Evolutionary conservation across 1,140 invertebrate genomes (phyloP), one percentile per base, ranked within the genome.

Genomic region (Pentalonia nigronervosa): DNA sequence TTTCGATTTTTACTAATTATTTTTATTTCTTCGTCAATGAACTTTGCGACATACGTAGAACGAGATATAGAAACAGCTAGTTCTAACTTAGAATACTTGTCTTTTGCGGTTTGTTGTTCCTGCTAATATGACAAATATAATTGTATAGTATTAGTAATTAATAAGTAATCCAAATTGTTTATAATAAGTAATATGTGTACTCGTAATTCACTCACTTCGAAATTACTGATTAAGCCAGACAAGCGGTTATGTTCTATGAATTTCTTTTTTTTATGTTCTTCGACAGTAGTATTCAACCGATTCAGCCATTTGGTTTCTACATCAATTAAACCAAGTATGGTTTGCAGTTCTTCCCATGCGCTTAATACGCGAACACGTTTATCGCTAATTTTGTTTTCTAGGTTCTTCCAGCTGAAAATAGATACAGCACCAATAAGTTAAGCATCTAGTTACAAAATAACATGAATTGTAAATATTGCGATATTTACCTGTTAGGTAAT

Each of bases 11-110:
- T 81, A 20, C 30, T 34, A 17, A 91, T 67, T 56, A 67, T 67
- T 81, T 94, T 83, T 25, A 94, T 50, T 36, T 92, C 76, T 2
- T 96, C 95, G 76, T 93, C 91, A 25, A 94, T 97, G 96, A 2
- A 96, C 95, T 84, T 95, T 95, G 25, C 96, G 95, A 60, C 96
- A 94, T 96, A 95, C 94, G 95, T 95, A 95, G 95, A 60, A 95
- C 95, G 93, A 94, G 95, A 94, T 94, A 95, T 94, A 95, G 95
- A 93, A 36, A 47, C 67, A 95, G 96, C 94, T 94, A 95, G 83
- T 94, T 95, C 94, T 94, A 95, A 95, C 96, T 95, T 7, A 94
- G 53, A 76, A 48, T 53, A 89, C 47, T 48, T 89, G 45, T 76
- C 90, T 30, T 67, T 67, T 81, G 53, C 91, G 56, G 30, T 94